Evolutionary conservation across 1,140 invertebrate species (phyloP).

Genomic region (Drosophila quadrilineata): DNA sequence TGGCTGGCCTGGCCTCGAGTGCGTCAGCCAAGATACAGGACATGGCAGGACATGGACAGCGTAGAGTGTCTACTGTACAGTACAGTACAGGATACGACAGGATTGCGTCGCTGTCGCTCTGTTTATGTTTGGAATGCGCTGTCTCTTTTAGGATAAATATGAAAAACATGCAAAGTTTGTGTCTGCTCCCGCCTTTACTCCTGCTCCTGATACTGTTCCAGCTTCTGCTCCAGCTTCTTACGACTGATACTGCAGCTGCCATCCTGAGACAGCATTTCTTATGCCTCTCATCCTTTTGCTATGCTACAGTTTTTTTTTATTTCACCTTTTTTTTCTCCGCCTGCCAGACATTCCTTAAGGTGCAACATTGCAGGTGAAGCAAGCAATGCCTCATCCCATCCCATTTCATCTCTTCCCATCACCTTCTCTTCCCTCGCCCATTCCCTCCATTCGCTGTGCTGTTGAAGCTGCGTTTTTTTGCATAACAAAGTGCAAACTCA

Average conservation of each 20-base stretch:
- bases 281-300: slow-evolving; percentile 8
- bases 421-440: not conserved
- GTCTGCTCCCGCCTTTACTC: slow-evolving; percentile 60
- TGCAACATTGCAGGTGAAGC: slow-evolving; percentile 66
- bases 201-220: too few relatives aligned
- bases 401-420: not conserved
- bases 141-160: slow-evolving; percentile 64
- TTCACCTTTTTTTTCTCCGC: not conserved
- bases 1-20: not conserved
- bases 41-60: not conserved
- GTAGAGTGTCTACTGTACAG: too few relatives aligned
- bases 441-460: not conserved
- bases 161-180: slow-evolving; percentile 71
- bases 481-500: slow-evolving; percentile 79
- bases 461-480: slow-evolving; percentile 47
- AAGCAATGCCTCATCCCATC: not conserved
- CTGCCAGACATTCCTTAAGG: slow-evolving; percentile 59
- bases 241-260: too few relatives aligned
- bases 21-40: not conserved
- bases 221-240: too few relatives aligned
- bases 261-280: slow-evolving; percentile 72
- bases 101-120: slow-evolving; percentile 27
- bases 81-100: slow-evolving; percentile 3
- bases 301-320: not conserved
- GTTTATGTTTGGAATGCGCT: slow-evolving; percentile 42